Evolutionary conservation across 2,113 vertebrate species (phyloP).

Genomic region (Gulo gulo): DNA sequence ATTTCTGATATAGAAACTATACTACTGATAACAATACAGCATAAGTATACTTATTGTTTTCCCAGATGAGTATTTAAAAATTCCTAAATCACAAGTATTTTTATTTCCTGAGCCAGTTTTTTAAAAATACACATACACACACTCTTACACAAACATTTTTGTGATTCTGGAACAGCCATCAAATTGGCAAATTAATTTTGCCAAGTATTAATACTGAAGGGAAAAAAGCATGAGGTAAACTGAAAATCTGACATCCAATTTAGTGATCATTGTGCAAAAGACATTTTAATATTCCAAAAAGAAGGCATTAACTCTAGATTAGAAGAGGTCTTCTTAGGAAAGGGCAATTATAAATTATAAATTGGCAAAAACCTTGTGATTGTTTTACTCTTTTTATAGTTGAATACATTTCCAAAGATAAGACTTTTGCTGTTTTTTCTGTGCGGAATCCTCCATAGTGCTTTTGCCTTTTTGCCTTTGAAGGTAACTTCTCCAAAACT

Average conservation of each 20-base stretch:
- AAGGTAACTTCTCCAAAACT: background rate
- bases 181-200: background rate
- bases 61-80: background rate
- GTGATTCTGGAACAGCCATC: background rate
- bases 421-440: background rate
- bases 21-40: background rate
- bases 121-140: background rate
- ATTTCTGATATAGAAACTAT: background rate
- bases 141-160: background rate
- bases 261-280: background rate
- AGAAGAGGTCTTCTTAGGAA: background rate
- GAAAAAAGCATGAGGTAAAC: background rate
- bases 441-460: background rate
- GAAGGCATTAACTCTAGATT: background rate
- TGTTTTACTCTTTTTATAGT: background rate
- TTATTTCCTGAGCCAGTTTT: background rate
- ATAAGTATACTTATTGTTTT: background rate
- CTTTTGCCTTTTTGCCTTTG: background rate
- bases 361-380: background rate
- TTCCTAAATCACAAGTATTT: background rate
- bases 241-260: background rate
- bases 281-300: background rate
- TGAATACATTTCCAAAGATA: background rate
- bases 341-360: background rate
- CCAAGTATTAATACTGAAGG: background rate